Percentiles rank a stretch among this genome's conserved stretches.
Conservation (phyloP, 1,140 invertebrate genomes). For the Diachasmimorpha longicaudata region DNA sequence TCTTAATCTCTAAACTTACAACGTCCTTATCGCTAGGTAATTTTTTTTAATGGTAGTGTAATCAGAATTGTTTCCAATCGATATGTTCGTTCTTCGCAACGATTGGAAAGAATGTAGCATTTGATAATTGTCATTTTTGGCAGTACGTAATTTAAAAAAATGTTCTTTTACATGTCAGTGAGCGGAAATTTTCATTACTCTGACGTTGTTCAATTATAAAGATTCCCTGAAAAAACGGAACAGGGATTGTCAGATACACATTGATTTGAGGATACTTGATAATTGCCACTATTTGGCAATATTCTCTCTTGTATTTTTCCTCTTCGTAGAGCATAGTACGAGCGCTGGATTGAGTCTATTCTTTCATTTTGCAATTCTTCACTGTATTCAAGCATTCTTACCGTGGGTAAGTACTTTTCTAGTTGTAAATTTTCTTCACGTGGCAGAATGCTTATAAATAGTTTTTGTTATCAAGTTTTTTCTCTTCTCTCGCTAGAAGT, state of each 20-base stretch:
- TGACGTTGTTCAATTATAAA: not conserved
- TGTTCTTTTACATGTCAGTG: slow-evolving; percentile 43
- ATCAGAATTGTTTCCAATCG: slow-evolving; percentile 56
- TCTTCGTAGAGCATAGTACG: not conserved
- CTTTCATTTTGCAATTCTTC: not conserved
- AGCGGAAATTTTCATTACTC: slow-evolving; percentile 44
- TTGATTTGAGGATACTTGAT: not conserved
- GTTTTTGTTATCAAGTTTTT: not conserved
- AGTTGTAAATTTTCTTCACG: not conserved
- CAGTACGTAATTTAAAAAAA: slow-evolving; percentile 57
- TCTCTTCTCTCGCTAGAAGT: not conserved
- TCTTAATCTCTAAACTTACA: slow-evolving; percentile 50
- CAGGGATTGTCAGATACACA: not conserved
- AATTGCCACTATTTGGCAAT: not conserved
- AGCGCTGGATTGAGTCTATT: not conserved
- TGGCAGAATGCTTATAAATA: not conserved
- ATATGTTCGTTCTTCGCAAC: slow-evolving; percentile 36
- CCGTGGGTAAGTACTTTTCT: not conserved
- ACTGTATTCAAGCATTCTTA: not conserved
- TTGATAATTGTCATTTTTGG: slow-evolving; percentile 62
- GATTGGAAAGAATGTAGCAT: slow-evolving; percentile 46
- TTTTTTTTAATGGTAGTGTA: slow-evolving; percentile 49
- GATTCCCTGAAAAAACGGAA: not conserved
- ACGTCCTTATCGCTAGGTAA: slow-evolving; percentile 57
- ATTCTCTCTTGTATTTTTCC: not conserved